These are phyloP conservation scores for Gopherus evgoodei DNA, from an alignment of 2,113 vertebrate species.

Conservation along the genomic window DNA sequence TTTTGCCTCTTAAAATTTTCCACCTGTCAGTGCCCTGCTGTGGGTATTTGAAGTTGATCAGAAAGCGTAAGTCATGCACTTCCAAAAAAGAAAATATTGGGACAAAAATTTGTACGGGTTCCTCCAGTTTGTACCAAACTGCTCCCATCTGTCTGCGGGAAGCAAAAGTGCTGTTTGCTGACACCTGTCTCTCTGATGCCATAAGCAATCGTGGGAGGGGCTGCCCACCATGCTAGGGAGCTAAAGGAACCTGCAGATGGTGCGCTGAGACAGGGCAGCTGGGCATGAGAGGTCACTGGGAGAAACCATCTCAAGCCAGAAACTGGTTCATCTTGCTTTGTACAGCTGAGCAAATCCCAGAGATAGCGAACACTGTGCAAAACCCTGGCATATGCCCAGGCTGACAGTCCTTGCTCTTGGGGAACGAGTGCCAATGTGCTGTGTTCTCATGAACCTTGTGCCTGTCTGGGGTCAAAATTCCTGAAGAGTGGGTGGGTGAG, in stretches of 20 bases:
- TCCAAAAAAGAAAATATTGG: background rate
- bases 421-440: fast-evolving
- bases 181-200: background rate
- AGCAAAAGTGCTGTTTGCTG: background rate
- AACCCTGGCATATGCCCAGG: background rate
- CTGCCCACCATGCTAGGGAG: background rate
- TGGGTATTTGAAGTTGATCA: background rate
- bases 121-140: background rate
- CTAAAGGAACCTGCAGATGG: background rate
- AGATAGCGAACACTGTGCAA: fast-evolving
- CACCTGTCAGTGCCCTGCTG: background rate
- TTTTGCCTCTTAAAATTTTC: background rate
- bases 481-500: background rate
- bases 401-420: background rate
- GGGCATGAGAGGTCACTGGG: background rate
- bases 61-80: background rate
- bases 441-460: background rate
- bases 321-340: fast-evolving
- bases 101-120: background rate
- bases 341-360: background rate
- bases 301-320: background rate
- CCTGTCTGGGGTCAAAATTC: fast-evolving
- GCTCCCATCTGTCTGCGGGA: background rate
- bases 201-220: background rate
- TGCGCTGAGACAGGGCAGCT: fast-evolving